Conservation (phyloP, 1,140 invertebrate species). For the Orchestia grillus region DNA sequence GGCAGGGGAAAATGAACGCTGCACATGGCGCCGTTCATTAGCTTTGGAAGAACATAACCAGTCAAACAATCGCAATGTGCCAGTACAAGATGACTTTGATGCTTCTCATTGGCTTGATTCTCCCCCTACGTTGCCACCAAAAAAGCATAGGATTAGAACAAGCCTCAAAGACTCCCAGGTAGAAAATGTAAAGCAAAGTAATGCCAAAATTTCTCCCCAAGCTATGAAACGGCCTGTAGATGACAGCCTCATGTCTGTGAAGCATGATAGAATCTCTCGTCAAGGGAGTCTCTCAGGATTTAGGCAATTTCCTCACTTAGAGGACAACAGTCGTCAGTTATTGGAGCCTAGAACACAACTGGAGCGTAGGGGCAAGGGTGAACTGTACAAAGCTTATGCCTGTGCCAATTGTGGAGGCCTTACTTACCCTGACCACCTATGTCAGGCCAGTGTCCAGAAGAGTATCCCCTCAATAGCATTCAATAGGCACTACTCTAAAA, state of each 20-base stretch:
- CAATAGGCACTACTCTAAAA: background rate
- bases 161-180: background rate
- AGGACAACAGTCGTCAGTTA: background rate
- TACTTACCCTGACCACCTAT: background rate
- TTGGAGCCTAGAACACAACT: background rate
- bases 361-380: background rate
- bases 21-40: background rate
- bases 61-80: background rate
- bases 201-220: background rate
- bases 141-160: background rate
- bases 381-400: background rate
- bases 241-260: background rate
- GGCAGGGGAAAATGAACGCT: background rate
- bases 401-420: background rate
- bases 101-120: conserved; percentile 6
- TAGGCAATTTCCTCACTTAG: background rate
- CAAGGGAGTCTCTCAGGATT: background rate
- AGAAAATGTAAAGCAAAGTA: background rate
- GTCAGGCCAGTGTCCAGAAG: background rate
- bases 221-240: background rate
- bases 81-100: background rate
- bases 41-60: background rate
- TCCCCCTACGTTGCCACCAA: background rate
- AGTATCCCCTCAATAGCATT: background rate
- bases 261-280: background rate